Conservation (phyloP, 1,140 invertebrate genomes). For the Dryas iulia region DNA sequence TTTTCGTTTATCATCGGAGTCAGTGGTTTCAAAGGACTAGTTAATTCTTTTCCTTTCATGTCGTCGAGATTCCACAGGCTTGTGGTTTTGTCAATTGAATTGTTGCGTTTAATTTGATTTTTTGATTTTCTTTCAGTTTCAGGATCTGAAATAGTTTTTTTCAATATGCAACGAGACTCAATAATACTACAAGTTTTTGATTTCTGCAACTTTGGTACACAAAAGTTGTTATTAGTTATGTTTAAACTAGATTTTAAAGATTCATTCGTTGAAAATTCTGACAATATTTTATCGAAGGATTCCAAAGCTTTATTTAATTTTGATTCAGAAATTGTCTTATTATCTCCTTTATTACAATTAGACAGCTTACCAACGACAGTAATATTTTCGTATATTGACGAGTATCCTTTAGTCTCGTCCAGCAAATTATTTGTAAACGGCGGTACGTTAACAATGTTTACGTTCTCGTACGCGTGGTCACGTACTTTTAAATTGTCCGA, state of each 20-base stretch:
- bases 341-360: slow-evolving; percentile 34
- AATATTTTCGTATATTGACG: slow-evolving; percentile 73
- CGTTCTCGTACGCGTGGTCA: slow-evolving; percentile 75
- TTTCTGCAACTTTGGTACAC: slow-evolving; percentile 81
- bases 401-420: slow-evolving; percentile 68
- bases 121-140: slow-evolving; percentile 52
- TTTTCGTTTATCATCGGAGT: slow-evolving; percentile 56
- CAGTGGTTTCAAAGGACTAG: slow-evolving; percentile 65
- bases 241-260: slow-evolving; percentile 48
- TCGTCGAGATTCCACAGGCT: slow-evolving; percentile 80
- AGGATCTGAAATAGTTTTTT: slow-evolving; percentile 74
- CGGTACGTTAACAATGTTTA: slow-evolving; percentile 51
- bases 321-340: slow-evolving; percentile 56
- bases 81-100: slow-evolving; percentile 77
- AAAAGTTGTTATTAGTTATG: slow-evolving; percentile 49
- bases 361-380: slow-evolving; percentile 60
- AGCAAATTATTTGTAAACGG: slow-evolving; percentile 49
- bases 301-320: slow-evolving; percentile 83
- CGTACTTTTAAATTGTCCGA: slow-evolving; percentile 42
- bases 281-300: slow-evolving; percentile 84
- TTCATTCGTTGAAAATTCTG: slow-evolving; percentile 70
- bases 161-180: slow-evolving; percentile 82
- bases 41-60: slow-evolving; percentile 76
- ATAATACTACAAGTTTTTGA: slow-evolving; percentile 84
- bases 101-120: slow-evolving; percentile 63